Conservation (phyloP, 1,140 invertebrate genomes). For the Eumeta japonica region DNA sequence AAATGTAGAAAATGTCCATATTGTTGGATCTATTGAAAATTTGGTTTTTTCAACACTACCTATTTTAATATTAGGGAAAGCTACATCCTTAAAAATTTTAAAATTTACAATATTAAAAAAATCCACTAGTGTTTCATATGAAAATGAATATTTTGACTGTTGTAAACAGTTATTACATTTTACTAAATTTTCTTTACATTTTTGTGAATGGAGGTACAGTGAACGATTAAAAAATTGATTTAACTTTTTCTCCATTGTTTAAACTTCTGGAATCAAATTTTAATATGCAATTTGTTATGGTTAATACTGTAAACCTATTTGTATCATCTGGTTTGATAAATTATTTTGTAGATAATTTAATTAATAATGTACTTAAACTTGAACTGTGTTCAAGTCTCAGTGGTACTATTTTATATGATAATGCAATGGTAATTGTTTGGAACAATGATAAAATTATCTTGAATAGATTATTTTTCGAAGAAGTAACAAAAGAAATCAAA, state of each 20-base stretch:
- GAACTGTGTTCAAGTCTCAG: no score
- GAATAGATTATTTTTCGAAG: slow-evolving; percentile 25
- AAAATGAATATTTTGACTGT: slow-evolving; percentile 9
- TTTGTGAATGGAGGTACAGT: no score
- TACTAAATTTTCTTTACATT: slow-evolving; percentile 15
- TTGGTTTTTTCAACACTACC: slow-evolving; percentile 18
- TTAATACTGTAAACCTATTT: no score
- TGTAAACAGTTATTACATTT: slow-evolving; percentile 7
- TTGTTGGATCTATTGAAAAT: slow-evolving; percentile 21
- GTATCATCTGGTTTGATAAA: slow-evolving; percentile 18
- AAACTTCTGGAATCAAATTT: no score
- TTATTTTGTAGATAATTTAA: slow-evolving; percentile 21
- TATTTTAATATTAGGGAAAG: slow-evolving; percentile 17
- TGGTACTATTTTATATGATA: no score
- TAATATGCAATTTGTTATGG: no score
- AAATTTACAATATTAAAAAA: slow-evolving; percentile 16
- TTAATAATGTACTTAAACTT: slow-evolving; percentile 7
- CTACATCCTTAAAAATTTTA: slow-evolving; percentile 16
- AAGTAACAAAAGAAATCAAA: slow-evolving; percentile 15
- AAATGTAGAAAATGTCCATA: slow-evolving; percentile 29
- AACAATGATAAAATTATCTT: slow-evolving; percentile 21
- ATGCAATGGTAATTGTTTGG: slow-evolving; percentile 26
- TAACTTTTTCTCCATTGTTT: no score
- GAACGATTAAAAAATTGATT: no score
- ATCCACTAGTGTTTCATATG: slow-evolving; percentile 2